phyloP scores from a whole-genome alignment of 2,113 vertebrate genomes.

The Cavia porcellus region DNA sequence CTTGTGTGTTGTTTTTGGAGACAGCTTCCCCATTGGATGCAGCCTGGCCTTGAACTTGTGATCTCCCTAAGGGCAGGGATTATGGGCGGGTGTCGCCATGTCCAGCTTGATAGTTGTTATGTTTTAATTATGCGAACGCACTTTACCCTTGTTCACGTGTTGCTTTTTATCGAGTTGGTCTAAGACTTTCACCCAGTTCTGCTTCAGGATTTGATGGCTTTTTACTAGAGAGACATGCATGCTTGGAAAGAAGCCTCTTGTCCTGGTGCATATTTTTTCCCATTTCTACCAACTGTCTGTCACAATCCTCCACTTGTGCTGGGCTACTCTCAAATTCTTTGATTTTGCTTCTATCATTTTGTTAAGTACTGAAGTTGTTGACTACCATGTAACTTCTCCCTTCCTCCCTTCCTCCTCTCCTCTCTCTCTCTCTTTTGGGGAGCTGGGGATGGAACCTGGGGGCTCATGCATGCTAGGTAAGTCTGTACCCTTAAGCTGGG shows the following conservation, averaged over 20 bases:
- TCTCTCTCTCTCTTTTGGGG: not conserved
- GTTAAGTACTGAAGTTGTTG: not conserved
- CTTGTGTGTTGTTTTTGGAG: not conserved
- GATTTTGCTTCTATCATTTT: not conserved
- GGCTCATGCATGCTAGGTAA: not conserved
- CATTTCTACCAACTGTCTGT: not conserved
- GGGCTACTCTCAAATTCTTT: not conserved
- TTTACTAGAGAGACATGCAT: not conserved
- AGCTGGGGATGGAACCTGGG: not conserved
- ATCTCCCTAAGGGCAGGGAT: not conserved
- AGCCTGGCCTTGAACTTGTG: not conserved
- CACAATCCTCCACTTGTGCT: too few relatives aligned
- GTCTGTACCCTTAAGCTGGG: not conserved
- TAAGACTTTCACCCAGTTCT: not conserved
- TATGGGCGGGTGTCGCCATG: not conserved
- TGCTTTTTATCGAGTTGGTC: not conserved
- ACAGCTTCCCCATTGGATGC: not conserved
- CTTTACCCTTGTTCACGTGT: not conserved
- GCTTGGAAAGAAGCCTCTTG: not conserved
- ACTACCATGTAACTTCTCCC: not conserved
- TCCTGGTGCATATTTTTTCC: not conserved
- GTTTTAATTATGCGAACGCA: not conserved
- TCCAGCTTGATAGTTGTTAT: not conserved
- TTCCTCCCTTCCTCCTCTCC: not conserved
- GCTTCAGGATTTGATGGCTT: not conserved